These are phyloP conservation scores for Podarcis siculus DNA, from an alignment of 2,797 vertebrate species.

Conservation along the genomic window DNA sequence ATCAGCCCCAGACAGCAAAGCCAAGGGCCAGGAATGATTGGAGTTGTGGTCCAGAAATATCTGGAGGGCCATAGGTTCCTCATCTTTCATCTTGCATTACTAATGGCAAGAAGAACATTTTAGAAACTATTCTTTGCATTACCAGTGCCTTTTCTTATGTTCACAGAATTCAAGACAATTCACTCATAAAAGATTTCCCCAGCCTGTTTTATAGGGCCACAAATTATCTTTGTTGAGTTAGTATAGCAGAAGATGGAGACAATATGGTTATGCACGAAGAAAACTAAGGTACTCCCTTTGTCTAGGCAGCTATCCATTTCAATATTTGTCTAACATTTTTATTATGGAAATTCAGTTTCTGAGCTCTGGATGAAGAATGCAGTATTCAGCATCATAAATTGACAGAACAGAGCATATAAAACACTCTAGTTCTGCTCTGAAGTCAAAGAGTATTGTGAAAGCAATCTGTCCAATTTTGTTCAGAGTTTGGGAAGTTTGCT, in stretches of 20 bases:
- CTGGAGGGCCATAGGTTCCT: too few species aligned
- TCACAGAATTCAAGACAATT: slow-evolving; percentile 47
- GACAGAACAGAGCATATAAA: neutral
- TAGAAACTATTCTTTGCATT: slow-evolving; percentile 36
- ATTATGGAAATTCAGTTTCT: slow-evolving; percentile 7
- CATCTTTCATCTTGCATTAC: neutral
- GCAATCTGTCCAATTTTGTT: neutral
- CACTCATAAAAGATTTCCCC: slow-evolving; percentile 3
- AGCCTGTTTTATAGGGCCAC: slow-evolving; percentile 18
- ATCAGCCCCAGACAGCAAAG: too few species aligned
- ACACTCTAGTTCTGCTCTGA: slow-evolving; percentile 10
- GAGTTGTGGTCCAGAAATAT: too few species aligned
- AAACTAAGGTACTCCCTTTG: neutral
- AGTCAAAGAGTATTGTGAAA: neutral
- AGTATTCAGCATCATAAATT: neutral
- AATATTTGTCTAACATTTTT: neutral
- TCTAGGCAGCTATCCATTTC: slow-evolving; percentile 1
- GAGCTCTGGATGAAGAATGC: neutral
- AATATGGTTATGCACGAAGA: neutral
- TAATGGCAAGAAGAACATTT: slow-evolving; percentile 3
- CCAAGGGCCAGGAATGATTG: too few species aligned
- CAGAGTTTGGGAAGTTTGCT: neutral
- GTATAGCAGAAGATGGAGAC: neutral
- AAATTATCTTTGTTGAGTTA: neutral
- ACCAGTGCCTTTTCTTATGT: slow-evolving; percentile 50